Conservation (phyloP, 2,888 invertebrate species). For the Phaedon cochleariae region DNA sequence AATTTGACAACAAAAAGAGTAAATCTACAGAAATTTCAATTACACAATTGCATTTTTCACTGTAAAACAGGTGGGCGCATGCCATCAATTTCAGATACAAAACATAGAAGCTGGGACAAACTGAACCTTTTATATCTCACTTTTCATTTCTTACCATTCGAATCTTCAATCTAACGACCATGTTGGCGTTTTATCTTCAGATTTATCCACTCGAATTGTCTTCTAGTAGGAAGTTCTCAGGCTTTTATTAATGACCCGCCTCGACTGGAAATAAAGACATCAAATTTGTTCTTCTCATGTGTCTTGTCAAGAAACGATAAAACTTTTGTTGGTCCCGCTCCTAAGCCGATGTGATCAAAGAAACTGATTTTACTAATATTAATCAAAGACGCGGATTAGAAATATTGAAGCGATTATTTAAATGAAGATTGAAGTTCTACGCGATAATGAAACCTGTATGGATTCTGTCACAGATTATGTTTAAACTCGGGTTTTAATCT, state of each 20-base stretch:
- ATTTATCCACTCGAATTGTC: slow-evolving; percentile 31
- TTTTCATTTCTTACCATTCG: not conserved
- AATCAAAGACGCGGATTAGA: slow-evolving; percentile 58
- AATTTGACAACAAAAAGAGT: too few species aligned
- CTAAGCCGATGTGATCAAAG: slow-evolving; percentile 52
- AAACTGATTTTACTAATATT: slow-evolving; percentile 54
- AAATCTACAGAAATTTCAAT: not conserved
- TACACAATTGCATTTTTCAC: not conserved
- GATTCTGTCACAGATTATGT: slow-evolving; percentile 50
- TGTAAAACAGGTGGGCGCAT: not conserved
- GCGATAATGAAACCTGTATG: slow-evolving; percentile 54
- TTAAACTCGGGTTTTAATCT: slow-evolving; percentile 34
- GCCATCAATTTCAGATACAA: slow-evolving; percentile 1
- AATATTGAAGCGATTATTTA: slow-evolving; percentile 59
- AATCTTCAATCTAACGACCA: not conserved
- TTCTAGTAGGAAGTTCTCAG: slow-evolving; percentile 31
- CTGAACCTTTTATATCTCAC: not conserved
- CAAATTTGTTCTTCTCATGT: slow-evolving; percentile 41
- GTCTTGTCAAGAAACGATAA: slow-evolving; percentile 36
- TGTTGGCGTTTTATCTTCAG: slow-evolving; percentile 8
- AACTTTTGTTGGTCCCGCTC: slow-evolving; percentile 38
- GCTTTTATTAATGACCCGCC: slow-evolving; percentile 35
- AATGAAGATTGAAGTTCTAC: slow-evolving; percentile 57
- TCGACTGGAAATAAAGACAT: slow-evolving; percentile 40
- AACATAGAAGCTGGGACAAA: not conserved